Percentiles rank a stretch among this genome's conserved stretches.
These are phyloP conservation scores for Lathamus discolor DNA, from an alignment of 2,113 vertebrate genomes.

Conservation along the genomic window DNA sequence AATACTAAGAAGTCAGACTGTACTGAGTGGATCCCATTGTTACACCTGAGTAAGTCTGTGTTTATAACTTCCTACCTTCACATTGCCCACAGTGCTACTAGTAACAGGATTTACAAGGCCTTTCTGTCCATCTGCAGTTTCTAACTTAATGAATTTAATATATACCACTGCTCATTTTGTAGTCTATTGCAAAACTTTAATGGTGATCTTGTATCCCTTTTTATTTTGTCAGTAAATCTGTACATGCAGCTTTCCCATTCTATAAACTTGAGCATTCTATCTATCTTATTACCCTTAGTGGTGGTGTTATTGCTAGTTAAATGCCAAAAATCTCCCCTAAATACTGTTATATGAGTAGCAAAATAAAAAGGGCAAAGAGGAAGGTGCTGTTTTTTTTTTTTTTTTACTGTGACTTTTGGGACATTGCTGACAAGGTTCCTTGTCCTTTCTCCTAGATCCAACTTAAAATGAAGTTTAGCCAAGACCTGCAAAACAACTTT, in stretches of 20 bases:
- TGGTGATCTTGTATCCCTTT: not conserved
- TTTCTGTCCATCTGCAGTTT: not conserved
- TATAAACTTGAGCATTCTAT: not conserved
- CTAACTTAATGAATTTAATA: not conserved
- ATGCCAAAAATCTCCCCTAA: not conserved
- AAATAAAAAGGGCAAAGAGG: not conserved
- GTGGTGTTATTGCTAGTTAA: not conserved
- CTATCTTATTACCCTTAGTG: not conserved
- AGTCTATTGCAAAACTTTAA: not conserved
- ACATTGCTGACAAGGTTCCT: not conserved
- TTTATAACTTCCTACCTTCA: not conserved
- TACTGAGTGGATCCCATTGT: not conserved
- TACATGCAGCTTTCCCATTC: not conserved
- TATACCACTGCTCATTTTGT: not conserved
- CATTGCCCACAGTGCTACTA: not conserved
- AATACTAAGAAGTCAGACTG: not conserved
- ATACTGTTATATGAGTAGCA: not conserved
- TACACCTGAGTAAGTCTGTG: not conserved
- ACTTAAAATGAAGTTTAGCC: not conserved
- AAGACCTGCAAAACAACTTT: not conserved
- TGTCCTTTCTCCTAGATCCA: not conserved
- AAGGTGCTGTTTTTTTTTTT: not conserved
- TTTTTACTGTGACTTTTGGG: not conserved
- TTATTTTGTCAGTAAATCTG: not conserved
- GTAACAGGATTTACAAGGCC: accelerated